These are phyloP conservation scores for Psammodynastes pulverulentus DNA, from an alignment of 2,113 vertebrate species.

Conservation along the genomic window DNA sequence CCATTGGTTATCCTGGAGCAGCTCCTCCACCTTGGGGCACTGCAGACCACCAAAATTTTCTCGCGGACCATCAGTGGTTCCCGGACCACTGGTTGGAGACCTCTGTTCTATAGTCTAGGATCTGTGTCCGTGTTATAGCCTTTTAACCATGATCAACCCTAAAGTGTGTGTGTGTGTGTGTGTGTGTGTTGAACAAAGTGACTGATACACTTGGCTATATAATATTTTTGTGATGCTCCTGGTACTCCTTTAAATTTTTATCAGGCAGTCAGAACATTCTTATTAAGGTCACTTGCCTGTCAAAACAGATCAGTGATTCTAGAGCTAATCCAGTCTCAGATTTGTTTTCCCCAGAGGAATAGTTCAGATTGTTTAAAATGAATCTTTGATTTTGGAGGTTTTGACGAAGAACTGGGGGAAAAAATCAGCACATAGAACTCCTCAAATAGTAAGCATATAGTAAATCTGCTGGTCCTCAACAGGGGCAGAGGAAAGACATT, in stretches of 20 bases:
- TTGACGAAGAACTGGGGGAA: not conserved
- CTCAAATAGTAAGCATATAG: not conserved
- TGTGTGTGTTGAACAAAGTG: not conserved
- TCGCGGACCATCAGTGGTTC: no score
- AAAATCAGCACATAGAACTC: not conserved
- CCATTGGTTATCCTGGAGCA: no score
- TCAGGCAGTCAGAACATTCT: not conserved
- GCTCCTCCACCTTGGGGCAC: no score
- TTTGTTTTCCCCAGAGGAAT: not conserved
- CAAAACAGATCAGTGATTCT: constrained; percentile 19
- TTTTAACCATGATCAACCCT: not conserved
- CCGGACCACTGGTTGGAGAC: no score
- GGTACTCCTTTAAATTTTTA: constrained; percentile 23
- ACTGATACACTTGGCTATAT: not conserved
- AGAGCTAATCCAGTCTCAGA: constrained; percentile 4
- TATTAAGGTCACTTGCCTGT: constrained; percentile 23
- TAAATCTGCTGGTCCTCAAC: not conserved
- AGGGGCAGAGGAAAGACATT: not conserved
- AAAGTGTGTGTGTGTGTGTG: not conserved
- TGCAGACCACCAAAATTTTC: no score
- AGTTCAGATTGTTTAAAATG: not conserved
- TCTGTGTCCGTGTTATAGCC: not conserved
- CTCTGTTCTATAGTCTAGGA: not conserved
- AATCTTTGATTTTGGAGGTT: rapidly evolving
- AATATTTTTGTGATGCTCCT: not conserved